phyloP scores from a whole-genome alignment of 2,888 invertebrate species.

The Chrysotoxum bicinctum region DNA sequence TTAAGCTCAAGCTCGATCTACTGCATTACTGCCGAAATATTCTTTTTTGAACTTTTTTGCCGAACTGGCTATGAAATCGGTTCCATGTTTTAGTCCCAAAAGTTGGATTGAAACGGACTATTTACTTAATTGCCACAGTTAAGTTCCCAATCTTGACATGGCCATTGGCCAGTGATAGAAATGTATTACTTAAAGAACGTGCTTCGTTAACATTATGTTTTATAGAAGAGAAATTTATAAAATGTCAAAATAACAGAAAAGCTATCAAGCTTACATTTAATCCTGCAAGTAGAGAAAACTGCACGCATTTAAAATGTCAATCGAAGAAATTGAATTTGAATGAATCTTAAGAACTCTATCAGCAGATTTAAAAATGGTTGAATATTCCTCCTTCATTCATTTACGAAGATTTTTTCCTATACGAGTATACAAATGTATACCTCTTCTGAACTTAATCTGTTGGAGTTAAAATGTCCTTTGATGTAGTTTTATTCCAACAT shows the following conservation, averaged over 20 bases:
- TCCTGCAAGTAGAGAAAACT: background rate
- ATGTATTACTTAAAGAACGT: background rate
- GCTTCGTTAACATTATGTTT: background rate
- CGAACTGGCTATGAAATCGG: background rate
- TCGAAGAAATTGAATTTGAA: background rate
- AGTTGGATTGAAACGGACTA: background rate
- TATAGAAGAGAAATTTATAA: background rate
- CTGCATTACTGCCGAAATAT: too few species aligned
- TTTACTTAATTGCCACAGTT: background rate
- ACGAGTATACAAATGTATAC: background rate
- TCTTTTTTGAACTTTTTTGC: too few species aligned
- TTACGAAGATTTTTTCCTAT: background rate
- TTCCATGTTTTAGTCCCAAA: background rate
- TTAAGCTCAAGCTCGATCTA: too few species aligned
- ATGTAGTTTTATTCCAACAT: constrained; percentile 60
- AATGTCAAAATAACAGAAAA: constrained; percentile 7
- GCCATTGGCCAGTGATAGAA: background rate
- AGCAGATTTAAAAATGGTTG: background rate
- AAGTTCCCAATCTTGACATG: background rate
- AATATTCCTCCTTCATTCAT: background rate
- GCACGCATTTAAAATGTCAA: constrained; percentile 2
- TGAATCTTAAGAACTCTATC: background rate
- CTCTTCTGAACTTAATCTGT: constrained; percentile 47
- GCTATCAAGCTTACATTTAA: background rate
- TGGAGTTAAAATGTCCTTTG: constrained; percentile 62